A percentile compares a stretch with the other conserved stretches of the same genome.
Conservation (phyloP, 2,797 vertebrate species). For the Bufotes viridis region DNA sequence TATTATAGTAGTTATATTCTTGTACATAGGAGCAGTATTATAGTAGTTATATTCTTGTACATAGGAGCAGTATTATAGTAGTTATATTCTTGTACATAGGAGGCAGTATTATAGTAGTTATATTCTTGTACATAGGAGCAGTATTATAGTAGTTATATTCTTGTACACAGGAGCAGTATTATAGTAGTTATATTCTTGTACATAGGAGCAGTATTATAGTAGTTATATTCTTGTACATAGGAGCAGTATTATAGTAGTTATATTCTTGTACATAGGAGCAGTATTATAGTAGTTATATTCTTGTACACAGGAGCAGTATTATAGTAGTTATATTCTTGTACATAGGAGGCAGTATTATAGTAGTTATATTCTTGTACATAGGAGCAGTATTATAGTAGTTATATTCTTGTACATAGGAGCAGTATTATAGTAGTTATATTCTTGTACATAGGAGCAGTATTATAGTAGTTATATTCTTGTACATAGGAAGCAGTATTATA, state of each 20-base stretch:
- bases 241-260: background rate
- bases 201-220: background rate
- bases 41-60: conserved; percentile 11
- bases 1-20: conserved; percentile 20
- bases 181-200: background rate
- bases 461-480: conserved; percentile 8
- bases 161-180: background rate
- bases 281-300: background rate
- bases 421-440: background rate
- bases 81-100: background rate
- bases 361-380: background rate
- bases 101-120: background rate
- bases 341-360: conserved; percentile 3
- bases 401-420: background rate
- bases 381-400: background rate
- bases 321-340: conserved; percentile 5
- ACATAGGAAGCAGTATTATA: background rate
- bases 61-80: conserved; percentile 6
- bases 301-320: background rate
- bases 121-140: background rate
- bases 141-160: conserved; percentile 11
- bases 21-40: conserved; percentile 12
- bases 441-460: background rate
- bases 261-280: conserved; percentile 2
- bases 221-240: background rate